Evolutionary conservation across 2,797 vertebrate genomes (phyloP).

Genomic region (Alcedo atthis): DNA sequence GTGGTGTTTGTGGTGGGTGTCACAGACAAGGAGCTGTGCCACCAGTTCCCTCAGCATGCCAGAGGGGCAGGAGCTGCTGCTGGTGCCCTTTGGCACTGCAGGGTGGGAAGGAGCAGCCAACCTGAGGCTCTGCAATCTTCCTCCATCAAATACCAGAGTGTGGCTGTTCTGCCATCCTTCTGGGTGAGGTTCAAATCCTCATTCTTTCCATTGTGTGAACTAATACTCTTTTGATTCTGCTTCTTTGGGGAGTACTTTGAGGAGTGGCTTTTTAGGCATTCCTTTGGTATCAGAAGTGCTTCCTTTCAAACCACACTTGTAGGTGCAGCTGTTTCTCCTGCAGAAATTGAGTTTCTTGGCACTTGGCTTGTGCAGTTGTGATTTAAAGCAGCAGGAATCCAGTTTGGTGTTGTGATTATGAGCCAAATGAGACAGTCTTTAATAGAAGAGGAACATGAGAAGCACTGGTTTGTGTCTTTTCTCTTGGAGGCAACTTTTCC

Average conservation of each 20-base stretch:
- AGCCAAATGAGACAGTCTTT: not conserved
- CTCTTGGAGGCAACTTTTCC: rapidly evolving
- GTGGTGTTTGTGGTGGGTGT: not conserved
- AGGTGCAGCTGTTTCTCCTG: not conserved
- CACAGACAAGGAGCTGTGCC: not conserved
- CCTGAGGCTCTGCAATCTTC: not conserved
- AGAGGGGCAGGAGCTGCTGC: not conserved
- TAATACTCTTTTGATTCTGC: not conserved
- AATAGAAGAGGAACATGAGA: not conserved
- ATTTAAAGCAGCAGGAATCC: not conserved
- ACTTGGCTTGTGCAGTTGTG: not conserved
- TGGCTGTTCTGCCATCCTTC: slow-evolving; percentile 8
- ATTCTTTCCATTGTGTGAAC: slow-evolving; percentile 61
- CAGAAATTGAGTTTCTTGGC: not conserved
- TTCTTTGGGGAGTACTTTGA: slow-evolving; percentile 35
- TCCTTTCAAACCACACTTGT: not conserved
- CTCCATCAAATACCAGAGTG: not conserved
- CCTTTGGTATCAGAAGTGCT: slow-evolving; percentile 32
- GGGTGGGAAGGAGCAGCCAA: not conserved
- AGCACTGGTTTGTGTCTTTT: not conserved
- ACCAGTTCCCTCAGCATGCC: not conserved
- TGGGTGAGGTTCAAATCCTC: slow-evolving; percentile 56
- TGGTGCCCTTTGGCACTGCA: not conserved
- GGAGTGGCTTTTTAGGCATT: slow-evolving; percentile 57
- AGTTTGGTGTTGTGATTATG: not conserved